Percentiles rank a stretch among this genome's conserved stretches.
phyloP scores from a whole-genome alignment of 2,113 vertebrate species.

The Heterotilapia buettikoferi region DNA sequence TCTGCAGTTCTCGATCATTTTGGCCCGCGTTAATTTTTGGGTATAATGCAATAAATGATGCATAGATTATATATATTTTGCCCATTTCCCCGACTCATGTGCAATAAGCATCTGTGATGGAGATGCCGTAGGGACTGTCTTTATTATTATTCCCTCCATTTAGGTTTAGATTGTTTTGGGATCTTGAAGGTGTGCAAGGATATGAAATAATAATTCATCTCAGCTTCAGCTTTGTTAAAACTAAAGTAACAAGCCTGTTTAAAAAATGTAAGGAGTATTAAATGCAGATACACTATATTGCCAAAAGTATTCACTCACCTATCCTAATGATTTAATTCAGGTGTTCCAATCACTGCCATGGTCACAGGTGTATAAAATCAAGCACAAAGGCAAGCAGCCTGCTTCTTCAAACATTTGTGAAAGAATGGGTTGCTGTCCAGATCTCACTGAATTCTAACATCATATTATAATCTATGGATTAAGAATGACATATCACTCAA shows the following conservation, averaged over 20 bases:
- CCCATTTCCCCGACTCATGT: neutral
- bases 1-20: neutral
- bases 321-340: neutral
- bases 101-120: neutral
- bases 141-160: neutral
- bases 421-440: neutral
- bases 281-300: neutral
- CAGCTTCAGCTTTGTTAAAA: neutral
- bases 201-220: neutral
- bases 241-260: neutral
- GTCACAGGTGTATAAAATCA: neutral
- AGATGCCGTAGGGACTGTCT: neutral
- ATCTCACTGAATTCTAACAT: neutral
- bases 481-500: accelerated
- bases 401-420: neutral
- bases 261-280: accelerated
- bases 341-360: neutral
- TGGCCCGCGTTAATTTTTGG: accelerated
- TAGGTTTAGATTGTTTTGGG: neutral
- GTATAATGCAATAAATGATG: neutral
- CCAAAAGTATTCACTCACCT: accelerated
- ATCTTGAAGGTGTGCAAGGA: accelerated
- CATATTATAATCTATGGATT: accelerated
- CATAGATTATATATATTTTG: neutral
- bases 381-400: neutral